A percentile compares a stretch with the other conserved stretches of the same genome.
phyloP scores from a whole-genome alignment of 1,140 invertebrate genomes.

The Matsumurasca onukii region DNA sequence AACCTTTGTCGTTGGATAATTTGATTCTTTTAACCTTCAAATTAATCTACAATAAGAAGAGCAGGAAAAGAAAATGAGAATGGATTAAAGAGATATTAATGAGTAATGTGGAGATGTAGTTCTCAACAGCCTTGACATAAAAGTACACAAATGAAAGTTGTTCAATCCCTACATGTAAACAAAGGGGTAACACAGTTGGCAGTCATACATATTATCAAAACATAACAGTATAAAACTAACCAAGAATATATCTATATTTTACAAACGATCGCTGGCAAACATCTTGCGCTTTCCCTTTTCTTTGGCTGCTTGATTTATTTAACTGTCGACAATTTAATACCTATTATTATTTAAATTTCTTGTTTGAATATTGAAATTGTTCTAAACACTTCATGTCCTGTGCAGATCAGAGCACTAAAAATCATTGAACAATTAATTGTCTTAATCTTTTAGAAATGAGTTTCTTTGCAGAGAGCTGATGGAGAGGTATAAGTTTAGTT shows the following conservation, averaged over 20 bases:
- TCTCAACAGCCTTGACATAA: no score
- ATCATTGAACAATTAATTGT: slow-evolving; percentile 18
- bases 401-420: slow-evolving; percentile 16
- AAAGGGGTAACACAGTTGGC: no score
- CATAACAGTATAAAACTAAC: slow-evolving; percentile 19
- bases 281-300: slow-evolving; percentile 18
- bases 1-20: no score
- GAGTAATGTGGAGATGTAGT: no score
- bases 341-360: slow-evolving; percentile 23
- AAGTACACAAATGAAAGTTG: no score
- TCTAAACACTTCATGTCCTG: slow-evolving; percentile 21
- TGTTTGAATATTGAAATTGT: slow-evolving; percentile 29
- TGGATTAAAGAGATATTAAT: no score
- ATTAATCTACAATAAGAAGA: no score
- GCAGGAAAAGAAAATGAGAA: no score
- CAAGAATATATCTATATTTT: neutral
- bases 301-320: slow-evolving; percentile 20
- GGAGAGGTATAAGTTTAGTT: slow-evolving; percentile 4
- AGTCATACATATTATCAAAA: no score
- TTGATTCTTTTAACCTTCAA: no score
- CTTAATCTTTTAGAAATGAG: slow-evolving; percentile 13
- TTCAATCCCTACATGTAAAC: no score
- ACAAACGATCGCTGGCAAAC: slow-evolving; percentile 4
- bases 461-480: slow-evolving; percentile 17
- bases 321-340: slow-evolving; percentile 27